phyloP scores from a whole-genome alignment of 2,888 invertebrate species.

The Scaptomyza cyrtandrae region DNA sequence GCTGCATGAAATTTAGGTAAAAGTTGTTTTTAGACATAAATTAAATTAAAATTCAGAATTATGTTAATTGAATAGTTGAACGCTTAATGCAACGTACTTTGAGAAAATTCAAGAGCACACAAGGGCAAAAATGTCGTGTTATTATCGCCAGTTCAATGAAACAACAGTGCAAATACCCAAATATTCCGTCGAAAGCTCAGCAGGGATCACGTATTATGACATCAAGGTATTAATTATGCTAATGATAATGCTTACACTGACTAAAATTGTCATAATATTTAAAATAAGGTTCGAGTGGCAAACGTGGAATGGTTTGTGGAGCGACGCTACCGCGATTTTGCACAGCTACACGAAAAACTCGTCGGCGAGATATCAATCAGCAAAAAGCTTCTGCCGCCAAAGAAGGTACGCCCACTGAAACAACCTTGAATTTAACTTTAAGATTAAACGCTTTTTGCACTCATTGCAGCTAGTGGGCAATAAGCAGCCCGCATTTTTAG shows the following conservation, averaged over 20 bases:
- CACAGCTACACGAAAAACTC: slow-evolving; percentile 93
- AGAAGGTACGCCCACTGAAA: slow-evolving; percentile 87
- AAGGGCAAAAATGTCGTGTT: slow-evolving; percentile 88
- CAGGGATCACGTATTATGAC: slow-evolving; percentile 90
- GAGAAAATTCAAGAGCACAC: slow-evolving; percentile 7
- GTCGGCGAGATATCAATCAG: slow-evolving; percentile 91
- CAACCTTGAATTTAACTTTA: not conserved
- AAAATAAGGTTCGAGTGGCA: slow-evolving; percentile 86
- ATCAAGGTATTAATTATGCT: slow-evolving; percentile 85
- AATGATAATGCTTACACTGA: not conserved
- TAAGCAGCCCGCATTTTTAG: slow-evolving; percentile 94
- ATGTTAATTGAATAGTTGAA: slow-evolving; percentile 32
- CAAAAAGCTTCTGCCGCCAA: slow-evolving; percentile 95
- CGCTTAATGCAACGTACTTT: slow-evolving; percentile 18
- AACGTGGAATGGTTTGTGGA: slow-evolving; percentile 92
- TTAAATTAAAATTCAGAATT: slow-evolving; percentile 14
- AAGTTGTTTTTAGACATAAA: slow-evolving; percentile 20
- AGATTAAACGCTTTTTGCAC: not conserved
- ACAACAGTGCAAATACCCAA: slow-evolving; percentile 88
- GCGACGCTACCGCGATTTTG: slow-evolving; percentile 95
- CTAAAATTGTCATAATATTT: not conserved
- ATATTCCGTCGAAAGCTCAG: slow-evolving; percentile 86
- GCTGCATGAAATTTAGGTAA: slow-evolving; percentile 13
- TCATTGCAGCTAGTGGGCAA: slow-evolving; percentile 86
- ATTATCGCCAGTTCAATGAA: slow-evolving; percentile 88